Evolutionary conservation across 2,888 invertebrate species (phyloP).

Genomic region (Drosophila imparisetae): DNA sequence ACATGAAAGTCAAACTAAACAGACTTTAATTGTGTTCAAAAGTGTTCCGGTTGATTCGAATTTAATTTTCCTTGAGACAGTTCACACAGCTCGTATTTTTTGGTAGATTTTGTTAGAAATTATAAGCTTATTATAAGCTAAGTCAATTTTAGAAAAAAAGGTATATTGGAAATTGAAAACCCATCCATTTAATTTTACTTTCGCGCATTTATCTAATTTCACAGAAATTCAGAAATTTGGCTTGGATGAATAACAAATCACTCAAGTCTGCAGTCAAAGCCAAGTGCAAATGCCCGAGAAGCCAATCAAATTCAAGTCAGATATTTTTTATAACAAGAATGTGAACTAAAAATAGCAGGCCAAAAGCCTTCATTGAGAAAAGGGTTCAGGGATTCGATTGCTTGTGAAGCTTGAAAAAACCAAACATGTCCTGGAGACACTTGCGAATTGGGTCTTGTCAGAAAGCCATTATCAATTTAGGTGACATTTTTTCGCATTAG

Average conservation of each 20-base stretch:
- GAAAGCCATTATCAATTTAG: constrained; percentile 45
- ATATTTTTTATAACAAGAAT: constrained; percentile 54
- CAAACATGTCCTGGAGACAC: not conserved
- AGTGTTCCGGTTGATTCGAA: not conserved
- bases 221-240: not conserved
- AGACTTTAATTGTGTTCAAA: not conserved
- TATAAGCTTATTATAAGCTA: not conserved
- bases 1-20: not conserved
- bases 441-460: constrained; percentile 25
- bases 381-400: constrained; percentile 31
- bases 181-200: not conserved
- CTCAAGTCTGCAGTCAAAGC: constrained; percentile 31
- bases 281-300: constrained; percentile 21
- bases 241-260: not conserved
- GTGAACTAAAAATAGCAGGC: constrained; percentile 24
- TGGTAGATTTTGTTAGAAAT: not conserved
- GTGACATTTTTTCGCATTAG: constrained; percentile 36
- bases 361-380: constrained; percentile 13
- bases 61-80: not conserved
- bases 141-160: not conserved
- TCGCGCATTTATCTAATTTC: not conserved
- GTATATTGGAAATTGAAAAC: not conserved
- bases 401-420: not conserved
- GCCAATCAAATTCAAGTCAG: constrained; percentile 49
- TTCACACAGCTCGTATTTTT: not conserved